phyloP scores from a whole-genome alignment of 2,797 vertebrate genomes.

The Pseudochaenichthys georgianus region DNA sequence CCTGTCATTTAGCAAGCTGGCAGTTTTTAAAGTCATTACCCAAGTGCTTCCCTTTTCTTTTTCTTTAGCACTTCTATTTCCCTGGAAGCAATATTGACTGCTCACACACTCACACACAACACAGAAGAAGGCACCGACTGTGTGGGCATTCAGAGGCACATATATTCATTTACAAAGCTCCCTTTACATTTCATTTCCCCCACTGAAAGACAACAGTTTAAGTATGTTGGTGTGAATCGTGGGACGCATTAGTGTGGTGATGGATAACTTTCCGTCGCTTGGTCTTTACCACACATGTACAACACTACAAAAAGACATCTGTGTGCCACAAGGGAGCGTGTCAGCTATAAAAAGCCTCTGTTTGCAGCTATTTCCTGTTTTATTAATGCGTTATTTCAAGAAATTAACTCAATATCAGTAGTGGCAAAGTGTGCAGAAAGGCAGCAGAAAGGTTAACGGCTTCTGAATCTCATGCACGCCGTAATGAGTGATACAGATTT shows the following conservation, averaged over 20 bases:
- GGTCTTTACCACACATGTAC: slow-evolving; percentile 2
- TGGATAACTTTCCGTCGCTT: slow-evolving; percentile 16
- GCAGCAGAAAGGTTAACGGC: slow-evolving; percentile 46
- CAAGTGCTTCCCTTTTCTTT: slow-evolving; percentile 69
- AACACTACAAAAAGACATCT: not conserved
- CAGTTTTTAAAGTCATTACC: slow-evolving; percentile 75
- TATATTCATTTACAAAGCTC: slow-evolving; percentile 53
- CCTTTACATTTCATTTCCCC: slow-evolving; percentile 55
- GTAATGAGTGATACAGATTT: slow-evolving; percentile 43
- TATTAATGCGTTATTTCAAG: slow-evolving; percentile 38
- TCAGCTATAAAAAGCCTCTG: slow-evolving; percentile 24
- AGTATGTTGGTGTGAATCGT: slow-evolving; percentile 35
- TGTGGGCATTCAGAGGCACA: slow-evolving; percentile 34
- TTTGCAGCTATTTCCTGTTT: slow-evolving; percentile 35
- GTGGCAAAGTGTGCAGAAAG: slow-evolving; percentile 11
- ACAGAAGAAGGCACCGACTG: slow-evolving; percentile 29
- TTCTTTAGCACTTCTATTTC: slow-evolving; percentile 59
- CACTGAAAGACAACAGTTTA: slow-evolving; percentile 50
- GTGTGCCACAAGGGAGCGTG: slow-evolving; percentile 26
- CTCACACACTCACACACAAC: slow-evolving; percentile 14
- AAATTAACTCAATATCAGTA: slow-evolving; percentile 21
- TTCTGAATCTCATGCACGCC: slow-evolving; percentile 42
- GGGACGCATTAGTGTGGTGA: slow-evolving; percentile 27
- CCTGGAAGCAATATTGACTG: slow-evolving; percentile 40
- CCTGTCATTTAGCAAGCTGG: slow-evolving; percentile 65